phyloP scores from a whole-genome alignment of 2,113 vertebrate species.

The Microcebus griseorufus region DNA sequence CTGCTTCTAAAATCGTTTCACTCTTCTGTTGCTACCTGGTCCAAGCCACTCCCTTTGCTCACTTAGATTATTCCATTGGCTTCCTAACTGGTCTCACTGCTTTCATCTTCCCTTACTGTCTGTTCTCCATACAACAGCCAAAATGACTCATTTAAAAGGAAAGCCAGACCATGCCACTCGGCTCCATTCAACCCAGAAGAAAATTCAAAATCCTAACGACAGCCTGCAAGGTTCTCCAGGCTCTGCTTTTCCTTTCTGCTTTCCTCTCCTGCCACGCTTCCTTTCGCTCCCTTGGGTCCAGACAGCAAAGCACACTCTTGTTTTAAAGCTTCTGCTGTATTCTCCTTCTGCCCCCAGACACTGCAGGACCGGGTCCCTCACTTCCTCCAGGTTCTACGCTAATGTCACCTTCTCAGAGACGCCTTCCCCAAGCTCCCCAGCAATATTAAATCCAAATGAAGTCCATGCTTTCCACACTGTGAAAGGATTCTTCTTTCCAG shows the following conservation, averaged over 20 bases:
- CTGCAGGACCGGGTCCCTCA: neutral
- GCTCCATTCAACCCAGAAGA: neutral
- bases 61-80: neutral
- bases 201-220: neutral
- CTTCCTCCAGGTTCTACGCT: neutral
- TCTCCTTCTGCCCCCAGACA: neutral
- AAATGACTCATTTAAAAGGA: neutral
- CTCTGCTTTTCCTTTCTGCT: fast-evolving
- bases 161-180: neutral
- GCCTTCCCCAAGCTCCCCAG: neutral
- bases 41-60: neutral
- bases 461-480: neutral
- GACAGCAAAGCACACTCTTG: neutral
- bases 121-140: neutral
- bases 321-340: neutral
- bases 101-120: neutral
- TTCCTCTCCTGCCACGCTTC: fast-evolving
- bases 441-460: neutral
- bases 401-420: neutral
- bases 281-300: no score
- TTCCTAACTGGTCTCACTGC: neutral
- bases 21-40: neutral
- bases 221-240: neutral
- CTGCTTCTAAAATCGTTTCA: neutral
- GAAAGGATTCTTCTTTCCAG: neutral